Conservation (phyloP, 2,888 invertebrate species). For the Malachius bipustulatus region DNA sequence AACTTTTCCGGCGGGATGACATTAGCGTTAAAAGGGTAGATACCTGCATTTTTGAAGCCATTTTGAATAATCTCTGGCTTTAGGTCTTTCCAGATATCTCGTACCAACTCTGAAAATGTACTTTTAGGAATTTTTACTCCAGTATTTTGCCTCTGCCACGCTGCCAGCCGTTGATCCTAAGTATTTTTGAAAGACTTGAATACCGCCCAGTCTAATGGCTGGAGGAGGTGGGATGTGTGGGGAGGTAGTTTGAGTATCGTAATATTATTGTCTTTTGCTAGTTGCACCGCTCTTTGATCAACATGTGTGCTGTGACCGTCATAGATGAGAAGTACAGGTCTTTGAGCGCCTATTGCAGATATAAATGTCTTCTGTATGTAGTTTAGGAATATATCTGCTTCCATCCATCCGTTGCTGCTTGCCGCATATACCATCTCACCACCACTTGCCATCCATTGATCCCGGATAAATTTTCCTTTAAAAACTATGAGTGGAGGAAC, state of each 20-base stretch:
- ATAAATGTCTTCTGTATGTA: constrained; percentile 7
- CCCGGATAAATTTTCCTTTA: constrained; percentile 11
- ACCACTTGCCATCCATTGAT: constrained; percentile 4
- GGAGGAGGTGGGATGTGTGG: constrained; percentile 24
- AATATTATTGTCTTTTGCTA: constrained; percentile 16
- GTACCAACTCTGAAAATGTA: constrained; percentile 6
- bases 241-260: constrained; percentile 26
- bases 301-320: constrained; percentile 27
- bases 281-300: constrained; percentile 15
- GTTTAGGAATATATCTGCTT: constrained; percentile 9
- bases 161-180: constrained; percentile 11
- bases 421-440: constrained; percentile 19
- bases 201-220: constrained; percentile 23
- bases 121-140: constrained; percentile 14
- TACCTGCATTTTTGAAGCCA: constrained; percentile 8
- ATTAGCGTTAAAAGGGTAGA: constrained; percentile 4
- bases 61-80: constrained; percentile 7
- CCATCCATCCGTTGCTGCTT: constrained; percentile 22
- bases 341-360: constrained; percentile 6
- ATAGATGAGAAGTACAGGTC: constrained; percentile 23
- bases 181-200: constrained; percentile 16
- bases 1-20: constrained; percentile 4
- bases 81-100: constrained; percentile 9
- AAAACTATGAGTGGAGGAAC: too few species aligned
- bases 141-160: constrained; percentile 13